Evolutionary conservation across 2,797 vertebrate species (phyloP).

Genomic region (Dicrostonyx torquatus): DNA sequence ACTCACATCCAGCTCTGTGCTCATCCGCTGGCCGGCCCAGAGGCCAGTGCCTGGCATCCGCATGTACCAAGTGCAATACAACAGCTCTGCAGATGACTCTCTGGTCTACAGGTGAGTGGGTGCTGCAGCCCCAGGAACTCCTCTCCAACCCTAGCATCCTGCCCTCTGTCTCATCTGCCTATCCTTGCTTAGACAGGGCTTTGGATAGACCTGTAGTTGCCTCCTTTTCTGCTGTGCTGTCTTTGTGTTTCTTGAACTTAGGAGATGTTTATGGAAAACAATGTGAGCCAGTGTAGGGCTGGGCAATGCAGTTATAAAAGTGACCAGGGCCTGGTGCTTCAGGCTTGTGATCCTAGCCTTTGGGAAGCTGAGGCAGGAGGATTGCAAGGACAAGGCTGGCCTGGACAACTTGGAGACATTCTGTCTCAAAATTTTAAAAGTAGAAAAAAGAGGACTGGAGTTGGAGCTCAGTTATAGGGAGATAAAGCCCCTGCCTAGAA

Average conservation of each 20-base stretch:
- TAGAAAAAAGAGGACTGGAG: not conserved
- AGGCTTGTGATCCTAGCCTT: not conserved
- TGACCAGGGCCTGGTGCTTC: not conserved
- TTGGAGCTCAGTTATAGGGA: not conserved
- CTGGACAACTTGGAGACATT: not conserved
- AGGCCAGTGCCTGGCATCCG: conserved; percentile 94
- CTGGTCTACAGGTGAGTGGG: conserved; percentile 95
- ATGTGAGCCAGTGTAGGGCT: not conserved
- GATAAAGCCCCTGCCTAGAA: not conserved
- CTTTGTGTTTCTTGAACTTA: not conserved
- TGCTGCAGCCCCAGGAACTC: not conserved
- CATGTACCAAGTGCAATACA: conserved; percentile 98
- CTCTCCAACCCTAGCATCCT: not conserved
- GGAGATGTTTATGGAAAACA: not conserved
- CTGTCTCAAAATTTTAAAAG: not conserved
- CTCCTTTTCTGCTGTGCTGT: not conserved
- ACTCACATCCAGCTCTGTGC: conserved; percentile 92
- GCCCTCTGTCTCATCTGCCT: not conserved
- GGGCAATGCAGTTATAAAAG: not conserved
- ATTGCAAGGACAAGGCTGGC: not conserved
- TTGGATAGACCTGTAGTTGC: not conserved
- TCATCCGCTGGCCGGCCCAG: conserved; percentile 95
- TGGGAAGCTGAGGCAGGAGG: not conserved
- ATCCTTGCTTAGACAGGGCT: not conserved
- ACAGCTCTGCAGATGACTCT: conserved; percentile 94